A percentile compares a stretch with the other conserved stretches of the same genome.
Conservation (phyloP, 2,888 invertebrate genomes). For the Plagodis pulveraria region DNA sequence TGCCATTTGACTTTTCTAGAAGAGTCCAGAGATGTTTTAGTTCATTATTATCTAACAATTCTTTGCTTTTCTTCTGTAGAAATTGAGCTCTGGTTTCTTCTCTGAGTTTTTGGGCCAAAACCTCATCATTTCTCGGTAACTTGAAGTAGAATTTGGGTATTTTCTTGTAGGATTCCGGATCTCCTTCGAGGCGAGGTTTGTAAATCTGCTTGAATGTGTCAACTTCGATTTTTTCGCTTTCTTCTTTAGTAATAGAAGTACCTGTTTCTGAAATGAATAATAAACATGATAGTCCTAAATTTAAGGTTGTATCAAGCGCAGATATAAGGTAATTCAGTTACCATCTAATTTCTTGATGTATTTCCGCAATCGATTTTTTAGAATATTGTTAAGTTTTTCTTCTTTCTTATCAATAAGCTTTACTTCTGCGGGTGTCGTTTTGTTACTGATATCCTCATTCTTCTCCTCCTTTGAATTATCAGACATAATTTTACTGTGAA, state of each 20-base stretch:
- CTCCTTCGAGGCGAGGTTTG: constrained; percentile 76
- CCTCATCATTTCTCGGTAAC: constrained; percentile 91
- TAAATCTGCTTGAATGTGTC: constrained; percentile 84
- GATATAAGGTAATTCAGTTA: constrained; percentile 38
- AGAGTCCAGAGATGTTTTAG: constrained; percentile 93
- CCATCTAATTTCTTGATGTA: constrained; percentile 81
- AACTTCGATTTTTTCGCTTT: constrained; percentile 77
- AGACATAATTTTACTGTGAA: constrained; percentile 40
- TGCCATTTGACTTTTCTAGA: constrained; percentile 92
- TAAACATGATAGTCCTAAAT: not conserved
- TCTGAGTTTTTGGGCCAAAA: constrained; percentile 91
- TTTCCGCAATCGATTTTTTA: constrained; percentile 78
- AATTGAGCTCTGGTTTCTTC: constrained; percentile 96
- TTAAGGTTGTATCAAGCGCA: too few relatives aligned
- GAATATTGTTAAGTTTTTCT: constrained; percentile 62
- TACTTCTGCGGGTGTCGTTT: constrained; percentile 48
- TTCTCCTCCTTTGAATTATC: constrained; percentile 47
- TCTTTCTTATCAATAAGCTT: constrained; percentile 53
- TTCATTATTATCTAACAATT: constrained; percentile 94
- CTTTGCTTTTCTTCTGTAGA: constrained; percentile 92
- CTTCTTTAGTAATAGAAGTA: constrained; percentile 71
- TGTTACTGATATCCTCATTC: constrained; percentile 49
- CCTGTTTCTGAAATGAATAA: constrained; percentile 57
- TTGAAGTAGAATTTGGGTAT: constrained; percentile 92
- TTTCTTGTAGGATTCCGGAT: constrained; percentile 81